Evolutionary conservation across 2,113 vertebrate species (phyloP).

Genomic region (Leucoraja erinaceus): DNA sequence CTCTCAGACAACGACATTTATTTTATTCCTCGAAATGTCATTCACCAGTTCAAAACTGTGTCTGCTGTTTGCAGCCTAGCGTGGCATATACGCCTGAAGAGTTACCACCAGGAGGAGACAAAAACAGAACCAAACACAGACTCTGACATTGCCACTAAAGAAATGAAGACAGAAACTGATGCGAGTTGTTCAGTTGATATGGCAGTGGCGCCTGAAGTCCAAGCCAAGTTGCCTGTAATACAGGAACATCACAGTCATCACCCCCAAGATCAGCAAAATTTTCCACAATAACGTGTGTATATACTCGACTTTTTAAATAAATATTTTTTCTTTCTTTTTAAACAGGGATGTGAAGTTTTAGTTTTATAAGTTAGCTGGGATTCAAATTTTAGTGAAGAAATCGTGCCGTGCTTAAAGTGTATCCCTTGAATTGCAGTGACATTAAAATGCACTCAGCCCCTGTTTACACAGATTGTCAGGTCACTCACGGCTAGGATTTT

Average conservation of each 20-base stretch:
- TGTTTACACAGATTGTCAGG: conserved; percentile 3
- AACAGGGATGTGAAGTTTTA: conserved; percentile 75
- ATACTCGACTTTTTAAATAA: conserved; percentile 50
- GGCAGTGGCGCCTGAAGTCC: conserved; percentile 60
- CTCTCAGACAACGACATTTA: conserved; percentile 95
- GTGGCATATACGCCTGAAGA: conserved; percentile 92
- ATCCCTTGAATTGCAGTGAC: background rate
- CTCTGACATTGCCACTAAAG: conserved; percentile 51
- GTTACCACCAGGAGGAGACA: conserved; percentile 67
- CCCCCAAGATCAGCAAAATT: conserved; percentile 57
- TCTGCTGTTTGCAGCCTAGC: conserved; percentile 95
- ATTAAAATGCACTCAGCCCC: background rate
- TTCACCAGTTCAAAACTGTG: conserved; percentile 97
- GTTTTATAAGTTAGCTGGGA: conserved; percentile 67
- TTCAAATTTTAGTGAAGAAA: conserved; percentile 35
- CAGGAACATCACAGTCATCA: conserved; percentile 57
- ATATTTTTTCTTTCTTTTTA: conserved; percentile 50
- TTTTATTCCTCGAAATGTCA: conserved; percentile 97
- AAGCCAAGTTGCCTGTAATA: conserved; percentile 57
- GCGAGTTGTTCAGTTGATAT: conserved; percentile 50
- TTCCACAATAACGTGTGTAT: conserved; percentile 53
- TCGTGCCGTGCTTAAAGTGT: conserved; percentile 26
- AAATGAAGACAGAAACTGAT: conserved; percentile 58
- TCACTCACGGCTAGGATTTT: background rate
- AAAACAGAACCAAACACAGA: conserved; percentile 52